Conservation (phyloP, 2,113 vertebrate species). For the Holacanthus passer region DNA sequence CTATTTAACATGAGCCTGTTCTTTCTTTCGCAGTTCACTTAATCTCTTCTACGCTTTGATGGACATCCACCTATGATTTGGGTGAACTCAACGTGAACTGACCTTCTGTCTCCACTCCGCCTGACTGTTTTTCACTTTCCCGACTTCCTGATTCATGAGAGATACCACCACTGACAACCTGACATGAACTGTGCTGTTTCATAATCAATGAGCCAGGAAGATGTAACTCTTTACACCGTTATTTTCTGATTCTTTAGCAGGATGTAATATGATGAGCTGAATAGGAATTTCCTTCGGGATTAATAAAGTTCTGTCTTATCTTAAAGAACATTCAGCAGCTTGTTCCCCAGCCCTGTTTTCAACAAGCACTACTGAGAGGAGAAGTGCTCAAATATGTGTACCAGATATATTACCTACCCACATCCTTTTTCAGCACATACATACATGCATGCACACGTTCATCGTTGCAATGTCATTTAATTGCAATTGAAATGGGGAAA, state of each 20-base stretch:
- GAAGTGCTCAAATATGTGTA: neutral
- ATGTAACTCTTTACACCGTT: neutral
- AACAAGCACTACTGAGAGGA: neutral
- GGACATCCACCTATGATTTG: neutral
- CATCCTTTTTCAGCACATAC: slow-evolving; percentile 1
- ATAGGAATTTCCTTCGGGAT: too few species aligned
- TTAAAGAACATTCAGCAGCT: neutral
- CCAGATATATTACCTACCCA: neutral
- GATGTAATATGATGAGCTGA: neutral
- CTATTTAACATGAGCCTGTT: neutral
- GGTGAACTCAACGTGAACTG: neutral
- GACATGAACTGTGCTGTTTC: neutral
- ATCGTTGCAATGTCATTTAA: neutral
- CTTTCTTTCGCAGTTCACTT: neutral
- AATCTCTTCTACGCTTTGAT: neutral
- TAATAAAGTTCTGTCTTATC: too few species aligned
- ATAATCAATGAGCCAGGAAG: neutral
- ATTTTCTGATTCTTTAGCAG: neutral
- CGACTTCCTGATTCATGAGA: neutral
- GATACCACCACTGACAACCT: neutral
- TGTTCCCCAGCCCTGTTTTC: too few species aligned
- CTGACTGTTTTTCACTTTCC: neutral
- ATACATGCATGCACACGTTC: neutral
- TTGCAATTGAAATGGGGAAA: neutral
- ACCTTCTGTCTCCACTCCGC: neutral